Conservation (phyloP, 2,888 invertebrate genomes). For the Oxyteleia sp. region DNA sequence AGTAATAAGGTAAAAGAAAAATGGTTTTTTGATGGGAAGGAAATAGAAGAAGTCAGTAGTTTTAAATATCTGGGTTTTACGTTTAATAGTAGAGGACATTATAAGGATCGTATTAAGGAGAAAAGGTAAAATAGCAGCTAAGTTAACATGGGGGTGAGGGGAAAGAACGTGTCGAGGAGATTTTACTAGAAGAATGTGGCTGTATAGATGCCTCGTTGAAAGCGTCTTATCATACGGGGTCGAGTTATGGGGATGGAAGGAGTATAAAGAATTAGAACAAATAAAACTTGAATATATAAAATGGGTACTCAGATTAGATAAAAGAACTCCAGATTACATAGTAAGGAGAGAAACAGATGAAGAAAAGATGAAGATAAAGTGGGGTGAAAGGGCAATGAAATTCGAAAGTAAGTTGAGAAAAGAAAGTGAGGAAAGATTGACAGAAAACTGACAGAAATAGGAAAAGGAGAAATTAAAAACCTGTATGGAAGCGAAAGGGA, state of each 20-base stretch:
- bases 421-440: too few relatives aligned
- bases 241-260: slow-evolving; percentile 49
- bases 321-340: slow-evolving; percentile 30
- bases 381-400: too few relatives aligned
- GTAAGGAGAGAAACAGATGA: slow-evolving; percentile 12
- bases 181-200: slow-evolving; percentile 2
- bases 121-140: neutral
- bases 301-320: slow-evolving; percentile 30
- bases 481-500: too few relatives aligned
- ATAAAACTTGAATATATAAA: slow-evolving; percentile 24
- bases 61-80: slow-evolving; percentile 24
- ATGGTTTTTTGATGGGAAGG: slow-evolving; percentile 11
- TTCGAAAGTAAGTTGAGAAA: too few relatives aligned
- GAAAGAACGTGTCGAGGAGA: neutral
- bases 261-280: slow-evolving; percentile 23
- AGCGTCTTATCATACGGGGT: slow-evolving; percentile 36
- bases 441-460: too few relatives aligned
- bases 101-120: neutral
- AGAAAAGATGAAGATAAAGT: neutral
- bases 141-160: neutral
- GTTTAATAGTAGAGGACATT: slow-evolving; percentile 10
- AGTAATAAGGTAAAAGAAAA: slow-evolving; percentile 13
- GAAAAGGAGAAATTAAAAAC: too few relatives aligned
- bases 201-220: slow-evolving; percentile 21
- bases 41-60: neutral